Base-by-base conservation (phyloP, 1,140 invertebrate species). In the Laodelphax striatellus region DNA sequence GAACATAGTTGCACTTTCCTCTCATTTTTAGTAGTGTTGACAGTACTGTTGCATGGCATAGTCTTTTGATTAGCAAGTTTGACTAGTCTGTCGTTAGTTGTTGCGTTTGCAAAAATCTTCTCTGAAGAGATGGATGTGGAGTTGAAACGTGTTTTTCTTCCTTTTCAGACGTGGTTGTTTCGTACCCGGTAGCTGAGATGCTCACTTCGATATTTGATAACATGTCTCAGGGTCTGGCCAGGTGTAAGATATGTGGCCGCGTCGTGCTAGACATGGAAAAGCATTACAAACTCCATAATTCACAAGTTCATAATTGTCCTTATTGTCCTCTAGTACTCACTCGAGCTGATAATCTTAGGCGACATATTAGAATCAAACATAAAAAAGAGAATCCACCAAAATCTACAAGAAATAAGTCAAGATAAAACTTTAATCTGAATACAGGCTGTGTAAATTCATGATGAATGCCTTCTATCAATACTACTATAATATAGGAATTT, bases 201-300 rank as follows among this genome's bases (percentile, higher is more conserved):
- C 50, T 58, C 38, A 41, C 59, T 44, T 21, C 59, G 13, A 60
- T 60, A 52, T 63, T 63, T 60, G 58, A 57, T 31, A 60, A 53
- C 24, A 44, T 63, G 9, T 42, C 57, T n/a, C 56, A 56, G n/a
- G 62, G 62, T 24, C 22, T 62, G 44, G 64, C 62, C 24, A 43
- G 58, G 52, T 65, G 64, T 63, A 65, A 34, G 41, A 63, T 65
- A 28, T 65, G 64, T 55, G 58, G 64, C 5, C 58, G 58, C 22
- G 52, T 60, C 21, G 64, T 65, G 19, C 57, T 44, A 57, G 62
- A 62, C 31, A 19, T 57, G n/a, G 24, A 57, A 42, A 62, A 53
- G 24, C 60, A 62, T 56, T 57, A 57, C 44, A 34, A 54, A 19
- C 43, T 62, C 1, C 60, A 62, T 21, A 57, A 52, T 31, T 50